Conservation (phyloP, 2,888 invertebrate species). For the Agonopterix arenella region DNA sequence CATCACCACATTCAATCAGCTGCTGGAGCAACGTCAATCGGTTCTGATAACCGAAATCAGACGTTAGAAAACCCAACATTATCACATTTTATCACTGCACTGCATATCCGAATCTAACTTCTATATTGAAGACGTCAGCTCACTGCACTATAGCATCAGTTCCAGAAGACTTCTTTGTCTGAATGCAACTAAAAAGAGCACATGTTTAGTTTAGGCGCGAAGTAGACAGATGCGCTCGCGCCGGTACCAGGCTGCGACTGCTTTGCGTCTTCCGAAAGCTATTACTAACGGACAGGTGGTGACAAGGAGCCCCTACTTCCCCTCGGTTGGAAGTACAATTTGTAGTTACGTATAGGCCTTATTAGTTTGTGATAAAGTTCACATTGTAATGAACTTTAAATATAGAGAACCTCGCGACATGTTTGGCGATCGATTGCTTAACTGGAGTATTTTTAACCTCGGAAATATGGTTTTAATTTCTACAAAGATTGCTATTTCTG, state of each 20-base stretch:
- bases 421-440: too few species aligned
- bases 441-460: too few species aligned
- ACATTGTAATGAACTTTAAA: too few species aligned
- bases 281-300: constrained; percentile 68
- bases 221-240: constrained; percentile 59
- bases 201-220: constrained; percentile 55
- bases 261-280: constrained; percentile 59
- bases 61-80: constrained; percentile 62
- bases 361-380: too few species aligned
- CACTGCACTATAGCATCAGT: not conserved
- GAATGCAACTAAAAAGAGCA: constrained; percentile 12
- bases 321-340: constrained; percentile 22
- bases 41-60: constrained; percentile 62
- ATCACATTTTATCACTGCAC: constrained; percentile 24
- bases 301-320: constrained; percentile 65
- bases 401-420: too few species aligned
- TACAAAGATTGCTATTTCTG: too few species aligned
- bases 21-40: constrained; percentile 60
- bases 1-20: constrained; percentile 64
- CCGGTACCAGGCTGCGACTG: constrained; percentile 32
- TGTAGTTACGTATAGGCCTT: too few species aligned
- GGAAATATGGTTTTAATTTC: too few species aligned
- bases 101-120: not conserved
- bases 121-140: not conserved
- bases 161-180: too few species aligned